A percentile compares a stretch with the other conserved stretches of the same genome.
phyloP scores from a whole-genome alignment of 2,888 invertebrate genomes.

The Volucella inflata region DNA sequence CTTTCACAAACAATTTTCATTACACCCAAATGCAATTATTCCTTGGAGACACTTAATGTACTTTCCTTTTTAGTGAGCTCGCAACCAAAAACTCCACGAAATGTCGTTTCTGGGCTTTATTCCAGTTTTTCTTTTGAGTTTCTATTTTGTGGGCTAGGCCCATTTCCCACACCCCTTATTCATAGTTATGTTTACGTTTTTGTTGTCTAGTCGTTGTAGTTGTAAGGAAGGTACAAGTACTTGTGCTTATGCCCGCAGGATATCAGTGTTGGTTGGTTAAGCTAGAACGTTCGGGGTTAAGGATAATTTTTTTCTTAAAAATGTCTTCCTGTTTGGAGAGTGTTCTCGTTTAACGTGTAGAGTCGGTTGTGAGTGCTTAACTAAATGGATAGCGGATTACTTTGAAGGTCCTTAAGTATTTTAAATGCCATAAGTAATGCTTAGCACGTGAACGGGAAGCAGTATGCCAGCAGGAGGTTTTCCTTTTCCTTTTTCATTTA shows the following conservation, averaged over 20 bases:
- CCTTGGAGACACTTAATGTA: slow-evolving; percentile 75
- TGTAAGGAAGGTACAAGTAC: slow-evolving; percentile 38
- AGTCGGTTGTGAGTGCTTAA: slow-evolving; percentile 73
- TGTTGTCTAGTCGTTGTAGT: slow-evolving; percentile 43
- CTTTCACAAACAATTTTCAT: slow-evolving; percentile 75
- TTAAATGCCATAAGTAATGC: slow-evolving; percentile 71
- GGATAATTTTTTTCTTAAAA: slow-evolving; percentile 23
- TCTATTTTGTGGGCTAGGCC: not conserved
- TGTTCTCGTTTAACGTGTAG: slow-evolving; percentile 51
- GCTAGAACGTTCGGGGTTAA: slow-evolving; percentile 54
- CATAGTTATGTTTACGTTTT: slow-evolving; percentile 28
- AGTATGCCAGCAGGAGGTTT: not conserved
- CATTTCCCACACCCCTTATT: slow-evolving; percentile 7
- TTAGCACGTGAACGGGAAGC: slow-evolving; percentile 47
- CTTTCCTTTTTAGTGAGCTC: slow-evolving; percentile 47
- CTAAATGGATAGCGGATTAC: slow-evolving; percentile 69
- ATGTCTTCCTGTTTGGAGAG: slow-evolving; percentile 21
- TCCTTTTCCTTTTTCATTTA: too few species aligned
- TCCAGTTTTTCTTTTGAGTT: slow-evolving; percentile 9
- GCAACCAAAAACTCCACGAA: slow-evolving; percentile 48
- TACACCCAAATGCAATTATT: slow-evolving; percentile 75
- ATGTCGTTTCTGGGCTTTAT: slow-evolving; percentile 56
- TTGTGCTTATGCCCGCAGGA: slow-evolving; percentile 69
- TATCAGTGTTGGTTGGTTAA: slow-evolving; percentile 72
- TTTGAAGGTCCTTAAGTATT: slow-evolving; percentile 73